Evolutionary conservation across 2,888 invertebrate genomes (phyloP), one percentile per base, ranked within the genome.

Genomic region (Eledona agricola): DNA sequence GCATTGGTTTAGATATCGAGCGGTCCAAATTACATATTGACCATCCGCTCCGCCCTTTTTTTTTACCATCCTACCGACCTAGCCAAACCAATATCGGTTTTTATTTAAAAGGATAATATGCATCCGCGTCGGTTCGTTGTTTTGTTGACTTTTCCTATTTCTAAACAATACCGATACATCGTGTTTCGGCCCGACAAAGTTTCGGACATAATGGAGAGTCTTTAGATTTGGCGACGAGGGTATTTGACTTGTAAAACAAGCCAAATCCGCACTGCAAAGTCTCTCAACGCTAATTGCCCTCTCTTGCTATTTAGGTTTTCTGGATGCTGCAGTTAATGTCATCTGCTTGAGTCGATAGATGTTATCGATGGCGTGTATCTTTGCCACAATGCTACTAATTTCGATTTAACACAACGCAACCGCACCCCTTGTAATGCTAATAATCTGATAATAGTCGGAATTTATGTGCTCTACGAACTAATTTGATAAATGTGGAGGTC

Each of bases 181-280:
- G n/a, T n/a, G n/a, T n/a, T n/a, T n/a, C n/a, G n/a, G n/a, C n/a
- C n/a, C n/a, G n/a, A n/a, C n/a, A n/a, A n/a, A n/a, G n/a, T n/a
- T n/a, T n/a, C n/a, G n/a, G n/a, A n/a, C n/a, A n/a, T n/a, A n/a
- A n/a, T n/a, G n/a, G n/a, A n/a, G n/a, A n/a, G n/a, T n/a, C n/a
- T n/a, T n/a, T n/a, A n/a, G n/a, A n/a, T n/a, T n/a, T n/a, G n/a
- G n/a, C 32, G 15, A 12, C 16, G 17, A 16, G 16, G 6, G 19
- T 40, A 28, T 40, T 40, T 40, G 40, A 40, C 40, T 40, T 40
- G 40, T 40, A 40, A 40, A 40, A 40, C 40, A 40, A 40, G 40
- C 22, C 28, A 28, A 40, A 40, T 28, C 28, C 40, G 10, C 40
- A 11, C 40, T 40, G 15, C 28, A 40, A 40, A 28, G 26, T 28